Evolutionary conservation across 1,140 invertebrate species (phyloP).

Genomic region (Heliothis subflexa): DNA sequence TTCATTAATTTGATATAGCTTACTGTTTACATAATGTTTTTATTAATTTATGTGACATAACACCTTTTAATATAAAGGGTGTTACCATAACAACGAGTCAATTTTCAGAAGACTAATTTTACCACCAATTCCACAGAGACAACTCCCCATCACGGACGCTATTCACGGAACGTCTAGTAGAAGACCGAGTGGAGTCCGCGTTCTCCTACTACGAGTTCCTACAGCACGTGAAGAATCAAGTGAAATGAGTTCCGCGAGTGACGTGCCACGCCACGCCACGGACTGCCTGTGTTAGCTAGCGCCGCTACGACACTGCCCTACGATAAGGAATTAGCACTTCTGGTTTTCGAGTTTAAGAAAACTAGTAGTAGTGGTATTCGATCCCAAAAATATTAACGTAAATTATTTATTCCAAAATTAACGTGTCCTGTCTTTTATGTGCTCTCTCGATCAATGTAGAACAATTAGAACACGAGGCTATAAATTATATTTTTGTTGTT

Average conservation of each 20-base stretch:
- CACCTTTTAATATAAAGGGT: too few species aligned
- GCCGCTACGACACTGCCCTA: slow-evolving; percentile 53
- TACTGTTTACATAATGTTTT: too few species aligned
- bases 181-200: slow-evolving; percentile 97
- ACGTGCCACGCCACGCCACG: slow-evolving; percentile 41
- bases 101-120: too few species aligned
- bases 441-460: slow-evolving; percentile 35
- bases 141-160: slow-evolving; percentile 93
- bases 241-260: slow-evolving; percentile 88
- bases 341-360: slow-evolving; percentile 48
- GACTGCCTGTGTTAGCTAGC: slow-evolving; percentile 34
- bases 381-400: not conserved
- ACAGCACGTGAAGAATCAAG: slow-evolving; percentile 96
- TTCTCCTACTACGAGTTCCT: slow-evolving; percentile 99
- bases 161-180: slow-evolving; percentile 96
- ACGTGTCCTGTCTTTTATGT: not conserved
- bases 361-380: slow-evolving; percentile 34
- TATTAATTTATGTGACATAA: too few species aligned
- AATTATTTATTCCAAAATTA: slow-evolving; percentile 34
- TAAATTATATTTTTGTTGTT: slow-evolving; percentile 39
- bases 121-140: slow-evolving; percentile 90
- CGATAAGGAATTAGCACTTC: slow-evolving; percentile 45
- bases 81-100: too few species aligned
- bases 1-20: too few species aligned
- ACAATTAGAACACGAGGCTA: slow-evolving; percentile 40